Percentiles rank a stretch among this genome's conserved stretches.
These are phyloP conservation scores for Oncopeltus fasciatus DNA, from an alignment of 1,140 invertebrate genomes.

Conservation along the genomic window DNA sequence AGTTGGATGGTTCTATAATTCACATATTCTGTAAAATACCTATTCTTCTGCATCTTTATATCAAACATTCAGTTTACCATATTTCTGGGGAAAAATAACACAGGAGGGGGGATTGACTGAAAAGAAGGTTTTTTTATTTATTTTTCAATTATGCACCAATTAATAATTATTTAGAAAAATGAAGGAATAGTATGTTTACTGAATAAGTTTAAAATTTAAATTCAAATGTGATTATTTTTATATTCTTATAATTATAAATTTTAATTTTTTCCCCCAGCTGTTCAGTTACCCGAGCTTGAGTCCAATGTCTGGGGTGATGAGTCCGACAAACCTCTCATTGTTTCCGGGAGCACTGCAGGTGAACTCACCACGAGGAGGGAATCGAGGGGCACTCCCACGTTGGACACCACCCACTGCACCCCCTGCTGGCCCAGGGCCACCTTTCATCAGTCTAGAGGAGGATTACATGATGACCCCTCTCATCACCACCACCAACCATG, in stretches of 20 bases:
- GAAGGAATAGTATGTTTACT: too few species aligned
- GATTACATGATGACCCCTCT: slow-evolving; percentile 82
- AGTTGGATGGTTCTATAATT: too few species aligned
- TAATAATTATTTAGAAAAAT: too few species aligned
- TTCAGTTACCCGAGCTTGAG: slow-evolving; percentile 75
- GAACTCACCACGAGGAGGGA: slow-evolving; percentile 41
- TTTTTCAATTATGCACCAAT: too few species aligned
- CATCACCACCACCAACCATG: slow-evolving; percentile 31
- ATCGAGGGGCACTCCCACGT: slow-evolving; percentile 48
- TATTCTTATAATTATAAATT: background rate
- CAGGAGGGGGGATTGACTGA: too few species aligned
- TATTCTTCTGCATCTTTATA: too few species aligned
- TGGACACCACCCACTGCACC: slow-evolving; percentile 49
- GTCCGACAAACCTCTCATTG: slow-evolving; percentile 75
- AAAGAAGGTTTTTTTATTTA: too few species aligned
- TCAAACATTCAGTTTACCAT: too few species aligned
- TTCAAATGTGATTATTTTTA: background rate
- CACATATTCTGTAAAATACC: too few species aligned
- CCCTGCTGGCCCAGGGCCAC: slow-evolving; percentile 30
- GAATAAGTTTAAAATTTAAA: background rate
- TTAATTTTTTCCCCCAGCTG: slow-evolving; percentile 42
- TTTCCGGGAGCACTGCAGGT: slow-evolving; percentile 54
- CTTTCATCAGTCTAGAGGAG: slow-evolving; percentile 78
- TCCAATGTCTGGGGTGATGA: slow-evolving; percentile 71
- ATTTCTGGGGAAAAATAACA: too few species aligned